Base-by-base conservation (phyloP, 1,140 invertebrate species). In the Sipha flava region DNA sequence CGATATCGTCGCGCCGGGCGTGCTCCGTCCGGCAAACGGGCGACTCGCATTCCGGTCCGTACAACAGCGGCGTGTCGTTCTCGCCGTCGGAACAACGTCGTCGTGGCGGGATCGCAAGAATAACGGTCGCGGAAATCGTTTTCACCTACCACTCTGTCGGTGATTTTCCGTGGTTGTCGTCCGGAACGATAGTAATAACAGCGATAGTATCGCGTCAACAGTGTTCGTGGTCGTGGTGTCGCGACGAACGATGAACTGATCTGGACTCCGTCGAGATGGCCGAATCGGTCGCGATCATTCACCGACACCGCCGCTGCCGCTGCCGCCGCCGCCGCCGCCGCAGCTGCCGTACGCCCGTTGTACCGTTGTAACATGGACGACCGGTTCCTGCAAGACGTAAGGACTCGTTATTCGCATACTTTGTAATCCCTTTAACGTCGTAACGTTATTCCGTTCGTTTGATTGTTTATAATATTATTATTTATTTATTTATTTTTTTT, bases 351-450 rank as follows among this genome's bases (percentile, higher is more conserved):
- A 2, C 21, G 4, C 12, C 9, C 37, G 14, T 16, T 16, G 23
- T 10, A 23, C 23, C 14, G 14, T 45, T 10, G 6, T 68, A 68
- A 68, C 23, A 68, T 68, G 66, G 66, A 68, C 40, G 66, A 68
- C 40, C 37, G 40, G 66, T 68, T 68, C 16, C 40, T 68, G 66
- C 66, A 45, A 45, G 66, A 68, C 66, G 66, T 68, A 68, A 68
- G 66, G 29, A 45, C 3, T 45, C 43, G 9, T 45, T 14, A 6
- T 7, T 10, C 14, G 43, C 43, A 45, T 14, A 2, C 43, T 45
- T 45, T 45, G 3, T 45, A 45, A 12, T 45, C 14, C 14, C 14
- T 45, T 45, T 45, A 2, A 45, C 43, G 43, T 10, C 9, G 9
- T n/a, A n/a, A 10, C 43, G 43, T 1, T 14, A 14, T 45, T 45